These are phyloP conservation scores for Callipepla californica DNA, from an alignment of 2,113 vertebrate genomes.

Conservation along the genomic window DNA sequence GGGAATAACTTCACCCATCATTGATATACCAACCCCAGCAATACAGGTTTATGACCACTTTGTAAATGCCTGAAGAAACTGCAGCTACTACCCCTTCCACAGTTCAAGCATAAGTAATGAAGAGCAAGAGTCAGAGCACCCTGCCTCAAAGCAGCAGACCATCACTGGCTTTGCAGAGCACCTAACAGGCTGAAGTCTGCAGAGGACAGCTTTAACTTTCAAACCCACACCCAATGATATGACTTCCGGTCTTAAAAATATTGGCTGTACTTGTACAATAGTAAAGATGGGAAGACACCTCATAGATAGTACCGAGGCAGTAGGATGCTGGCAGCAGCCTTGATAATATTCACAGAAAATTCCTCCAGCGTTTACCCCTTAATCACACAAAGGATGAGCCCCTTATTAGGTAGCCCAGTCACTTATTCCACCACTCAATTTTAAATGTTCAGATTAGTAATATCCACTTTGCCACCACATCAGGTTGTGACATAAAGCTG, in stretches of 20 bases:
- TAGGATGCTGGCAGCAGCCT: not conserved
- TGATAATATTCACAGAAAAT: not conserved
- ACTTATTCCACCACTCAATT: not conserved
- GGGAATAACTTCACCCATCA: not conserved
- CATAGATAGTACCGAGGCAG: not conserved
- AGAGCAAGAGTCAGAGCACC: not conserved
- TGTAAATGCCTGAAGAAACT: not conserved
- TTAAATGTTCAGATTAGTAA: not conserved
- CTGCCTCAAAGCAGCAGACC: not conserved
- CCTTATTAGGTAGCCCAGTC: not conserved
- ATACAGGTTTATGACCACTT: not conserved
- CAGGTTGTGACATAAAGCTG: not conserved
- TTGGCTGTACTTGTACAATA: not conserved
- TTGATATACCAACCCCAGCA: not conserved
- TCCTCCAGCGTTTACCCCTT: not conserved
- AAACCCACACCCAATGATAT: not conserved
- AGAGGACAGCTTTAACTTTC: not conserved
- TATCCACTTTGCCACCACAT: not conserved
- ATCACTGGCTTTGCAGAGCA: not conserved
- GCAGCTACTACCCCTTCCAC: not conserved
- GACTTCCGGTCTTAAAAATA: not conserved
- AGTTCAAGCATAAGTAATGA: not conserved
- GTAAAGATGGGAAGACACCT: not conserved
- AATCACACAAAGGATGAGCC: not conserved
- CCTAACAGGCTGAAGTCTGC: not conserved